Evolutionary conservation across 2,797 vertebrate species (phyloP), one percentile per base, ranked within the genome.

Genomic region (Cercopithecus diana): DNA sequence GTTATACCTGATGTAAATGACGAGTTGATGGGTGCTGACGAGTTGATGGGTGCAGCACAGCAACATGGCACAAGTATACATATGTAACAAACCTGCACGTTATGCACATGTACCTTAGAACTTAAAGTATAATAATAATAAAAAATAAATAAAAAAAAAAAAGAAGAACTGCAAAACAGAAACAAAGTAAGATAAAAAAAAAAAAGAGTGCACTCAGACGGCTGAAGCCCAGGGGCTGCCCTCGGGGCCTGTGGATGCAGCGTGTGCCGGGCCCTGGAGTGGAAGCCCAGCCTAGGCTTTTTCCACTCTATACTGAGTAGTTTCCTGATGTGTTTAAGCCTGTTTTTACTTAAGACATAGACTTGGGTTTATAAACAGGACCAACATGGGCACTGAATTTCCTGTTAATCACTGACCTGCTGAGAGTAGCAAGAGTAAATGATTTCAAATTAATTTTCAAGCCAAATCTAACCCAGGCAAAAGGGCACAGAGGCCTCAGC

Each of bases 381-480:
- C 4, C 50, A 58, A 48, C 19, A 1, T 0, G 24, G 43, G 13
- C 7, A 43, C 12, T 70, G 48, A 52, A 84, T 22, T 43, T 89
- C 20, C 58, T 61, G 28, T 72, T 75, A 48, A 73, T 36, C 43
- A 39, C 22, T 81, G n/a, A n/a, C 28, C 48, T 90, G 55, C 39
- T 50, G 15, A 92, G 14, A 50, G 8, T 6, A 80, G 14, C 41
- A 80, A 57, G 55, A 61, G n/a, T 28, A 93, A 82, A 90, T 50
- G 13, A 13, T 17, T 87, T 81, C 43, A 50, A 17, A 50, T 61
- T 87, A n/a, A 75, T 72, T 95, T 97, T 88, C 36, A 82, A 45
- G 22, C 13, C 5, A 94, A 88, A 26, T 33, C 64, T 55, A 82
- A 61, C 64, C n/a, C 36, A 70, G 39, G 57, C 36, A 5, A 41